A percentile compares a stretch with the other conserved stretches of the same genome.
phyloP scores from a whole-genome alignment of 2,797 vertebrate species.

The Emys orbicularis region DNA sequence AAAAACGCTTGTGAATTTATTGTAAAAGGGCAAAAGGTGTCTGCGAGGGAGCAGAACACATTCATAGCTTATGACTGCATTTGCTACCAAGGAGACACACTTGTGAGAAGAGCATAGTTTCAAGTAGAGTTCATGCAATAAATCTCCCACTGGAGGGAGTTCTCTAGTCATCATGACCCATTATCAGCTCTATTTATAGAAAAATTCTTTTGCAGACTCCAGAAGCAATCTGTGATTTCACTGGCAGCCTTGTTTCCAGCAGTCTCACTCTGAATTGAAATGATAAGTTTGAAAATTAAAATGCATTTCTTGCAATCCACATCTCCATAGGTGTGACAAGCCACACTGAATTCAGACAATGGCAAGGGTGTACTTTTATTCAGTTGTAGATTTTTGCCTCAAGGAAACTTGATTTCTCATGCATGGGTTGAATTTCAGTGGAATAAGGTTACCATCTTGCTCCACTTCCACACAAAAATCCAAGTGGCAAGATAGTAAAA shows the following conservation, averaged over 20 bases:
- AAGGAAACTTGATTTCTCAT: constrained; percentile 7
- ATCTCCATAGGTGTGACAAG: neutral
- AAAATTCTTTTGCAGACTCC: neutral
- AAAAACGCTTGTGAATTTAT: neutral
- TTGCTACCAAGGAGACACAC: neutral
- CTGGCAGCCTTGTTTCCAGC: constrained; percentile 17
- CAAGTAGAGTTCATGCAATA: constrained; percentile 29
- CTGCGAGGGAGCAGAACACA: neutral
- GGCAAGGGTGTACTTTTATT: neutral
- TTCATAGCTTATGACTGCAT: neutral
- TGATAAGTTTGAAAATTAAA: neutral
- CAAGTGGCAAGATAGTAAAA: neutral
- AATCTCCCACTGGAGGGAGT: constrained; percentile 73
- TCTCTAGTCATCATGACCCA: neutral
- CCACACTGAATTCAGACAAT: constrained; percentile 7
- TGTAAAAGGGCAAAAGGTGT: constrained; percentile 2
- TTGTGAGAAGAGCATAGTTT: neutral
- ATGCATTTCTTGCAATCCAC: neutral
- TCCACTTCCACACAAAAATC: neutral
- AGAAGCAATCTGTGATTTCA: neutral
- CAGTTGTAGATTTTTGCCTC: constrained; percentile 2
- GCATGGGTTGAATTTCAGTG: neutral
- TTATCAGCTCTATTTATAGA: neutral
- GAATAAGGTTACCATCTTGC: neutral
- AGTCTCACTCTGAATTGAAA: neutral